phyloP scores from a whole-genome alignment of 1,140 invertebrate genomes.

The Platyscapa corneri region DNA sequence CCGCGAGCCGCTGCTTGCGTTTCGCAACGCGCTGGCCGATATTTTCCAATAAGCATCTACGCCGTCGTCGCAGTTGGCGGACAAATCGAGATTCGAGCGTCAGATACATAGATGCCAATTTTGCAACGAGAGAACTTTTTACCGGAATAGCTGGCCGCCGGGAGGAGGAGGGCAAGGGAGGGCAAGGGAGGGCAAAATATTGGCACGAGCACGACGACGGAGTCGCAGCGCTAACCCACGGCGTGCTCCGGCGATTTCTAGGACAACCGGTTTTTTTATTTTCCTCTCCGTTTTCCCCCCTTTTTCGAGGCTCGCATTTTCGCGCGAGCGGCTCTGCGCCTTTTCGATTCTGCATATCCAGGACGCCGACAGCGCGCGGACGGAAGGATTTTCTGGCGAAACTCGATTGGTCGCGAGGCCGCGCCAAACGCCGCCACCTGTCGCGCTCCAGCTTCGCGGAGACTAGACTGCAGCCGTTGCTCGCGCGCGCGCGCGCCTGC shows the following conservation, averaged over 20 bases:
- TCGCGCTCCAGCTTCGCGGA: too few relatives aligned
- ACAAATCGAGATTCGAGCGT: slow-evolving; percentile 46
- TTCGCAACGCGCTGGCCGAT: background rate
- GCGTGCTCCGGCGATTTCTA: slow-evolving; percentile 52
- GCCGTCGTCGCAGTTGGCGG: background rate
- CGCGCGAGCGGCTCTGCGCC: background rate
- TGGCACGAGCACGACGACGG: too few relatives aligned
- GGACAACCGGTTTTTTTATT: slow-evolving; percentile 39
- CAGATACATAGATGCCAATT: slow-evolving; percentile 43
- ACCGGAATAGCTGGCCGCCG: background rate
- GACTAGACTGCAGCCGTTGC: too few relatives aligned
- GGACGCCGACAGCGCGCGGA: too few relatives aligned
- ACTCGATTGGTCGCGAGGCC: too few relatives aligned
- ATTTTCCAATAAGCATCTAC: slow-evolving; percentile 30
- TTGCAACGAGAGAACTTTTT: slow-evolving; percentile 46
- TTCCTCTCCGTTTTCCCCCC: background rate
- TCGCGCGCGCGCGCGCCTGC: too few relatives aligned
- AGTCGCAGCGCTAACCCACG: background rate
- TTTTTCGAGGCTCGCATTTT: background rate
- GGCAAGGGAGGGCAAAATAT: background rate
- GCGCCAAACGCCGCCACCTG: too few relatives aligned
- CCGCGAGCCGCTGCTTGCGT: too few relatives aligned
- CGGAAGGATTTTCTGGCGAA: too few relatives aligned
- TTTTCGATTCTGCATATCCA: background rate
- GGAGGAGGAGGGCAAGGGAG: too few relatives aligned